These are phyloP conservation scores for Pharmacophagus antenor DNA, from an alignment of 2,888 invertebrate species.

Conservation along the genomic window DNA sequence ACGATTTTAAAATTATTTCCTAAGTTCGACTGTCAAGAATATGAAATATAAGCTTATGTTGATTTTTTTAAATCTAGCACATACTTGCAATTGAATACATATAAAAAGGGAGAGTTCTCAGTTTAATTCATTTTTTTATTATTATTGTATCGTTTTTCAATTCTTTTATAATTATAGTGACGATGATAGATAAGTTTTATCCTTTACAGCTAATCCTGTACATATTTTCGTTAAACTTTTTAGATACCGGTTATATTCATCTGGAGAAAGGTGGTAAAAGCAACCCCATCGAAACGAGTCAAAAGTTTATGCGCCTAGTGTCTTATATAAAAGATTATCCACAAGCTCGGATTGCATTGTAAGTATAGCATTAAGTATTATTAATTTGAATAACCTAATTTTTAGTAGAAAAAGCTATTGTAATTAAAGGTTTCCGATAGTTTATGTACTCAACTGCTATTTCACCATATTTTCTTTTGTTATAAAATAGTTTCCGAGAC, in stretches of 20 bases:
- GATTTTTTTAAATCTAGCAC: no score
- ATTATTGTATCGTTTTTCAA: no score
- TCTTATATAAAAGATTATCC: slow-evolving; percentile 47
- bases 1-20: neutral
- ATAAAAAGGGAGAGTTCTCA: no score
- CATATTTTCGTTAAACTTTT: slow-evolving; percentile 32
- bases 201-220: neutral
- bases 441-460: neutral
- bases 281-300: slow-evolving; percentile 22
- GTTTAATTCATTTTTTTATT: no score
- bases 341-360: slow-evolving; percentile 43
- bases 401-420: neutral
- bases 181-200: no score
- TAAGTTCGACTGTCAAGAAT: neutral
- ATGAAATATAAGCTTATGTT: no score
- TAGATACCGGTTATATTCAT: slow-evolving; percentile 43
- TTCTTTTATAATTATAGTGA: no score
- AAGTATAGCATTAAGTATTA: slow-evolving; percentile 41
- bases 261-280: slow-evolving; percentile 33
- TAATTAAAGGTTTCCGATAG: neutral
- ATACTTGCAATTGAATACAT: no score
- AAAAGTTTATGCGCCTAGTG: slow-evolving; percentile 31
- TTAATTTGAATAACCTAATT: neutral
- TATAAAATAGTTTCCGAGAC: slow-evolving; percentile 41
- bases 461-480: neutral